Evolutionary conservation across 37 sponge, comb jelly and placozoan species (phyloP), one percentile per base, ranked within the genome.

Genomic region (Corticium candelabrum): DNA sequence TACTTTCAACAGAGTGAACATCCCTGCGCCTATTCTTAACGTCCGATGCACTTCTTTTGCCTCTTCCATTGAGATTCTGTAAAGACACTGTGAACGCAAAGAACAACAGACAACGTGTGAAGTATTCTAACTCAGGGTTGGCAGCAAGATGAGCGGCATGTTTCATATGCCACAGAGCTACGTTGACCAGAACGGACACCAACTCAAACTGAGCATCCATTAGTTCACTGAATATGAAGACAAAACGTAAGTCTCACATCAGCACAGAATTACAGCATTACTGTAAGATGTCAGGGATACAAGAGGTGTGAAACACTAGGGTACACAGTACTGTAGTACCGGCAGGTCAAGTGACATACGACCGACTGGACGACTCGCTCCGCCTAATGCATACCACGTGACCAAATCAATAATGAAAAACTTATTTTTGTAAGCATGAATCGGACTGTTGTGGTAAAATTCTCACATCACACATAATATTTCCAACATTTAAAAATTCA

Each of bases 131-230:
- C 62, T 50, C 62, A 50, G 62, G 62, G 21, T 50, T 50, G 11
- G 62, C 78, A 40, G 99, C 93, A 15, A 91, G 79, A 37, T 80
- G 37, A 30, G 95, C 89, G 32, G 93, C 95, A 39, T 90, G 90
- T 78, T 98, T 98, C 76, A 87, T 90, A 83, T 94, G 87, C 99
- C 99, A 98, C 40, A 98, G 85, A 1, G 87, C 99, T 38, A 98
- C 71, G 77, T 98, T 86, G 34, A 82, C 40, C 11, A 75, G 77
- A 1, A 82, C 50, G 32, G 37, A 75, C 30, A 57, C 77, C 32
- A 79, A 34, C 29, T 82, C 83, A 81, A 81, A 82, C n/a, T 75
- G 38, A 37, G 82, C 82, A 40, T 76, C 74, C 32, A 67, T 74
- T 21, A 39, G 73, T 30, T 38, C 73, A 31, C 82, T 81, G 62